Evolutionary conservation across 1,140 invertebrate species (phyloP).

Genomic region (Archivesica marissinica): DNA sequence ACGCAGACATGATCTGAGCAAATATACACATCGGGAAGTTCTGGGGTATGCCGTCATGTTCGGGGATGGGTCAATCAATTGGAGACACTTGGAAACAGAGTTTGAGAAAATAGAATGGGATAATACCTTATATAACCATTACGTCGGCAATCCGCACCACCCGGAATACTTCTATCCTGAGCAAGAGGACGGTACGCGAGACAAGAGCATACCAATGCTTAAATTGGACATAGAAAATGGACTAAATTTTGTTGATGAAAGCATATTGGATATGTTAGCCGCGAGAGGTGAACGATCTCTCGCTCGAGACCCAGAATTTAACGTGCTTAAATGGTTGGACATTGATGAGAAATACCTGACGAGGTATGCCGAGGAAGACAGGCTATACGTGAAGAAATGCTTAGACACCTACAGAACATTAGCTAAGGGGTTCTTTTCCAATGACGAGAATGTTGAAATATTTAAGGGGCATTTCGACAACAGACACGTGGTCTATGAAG

Average conservation of each 20-base stretch:
- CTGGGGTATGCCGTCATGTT: conserved; percentile 60
- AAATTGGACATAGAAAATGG: conserved; percentile 6
- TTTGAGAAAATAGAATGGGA: conserved; percentile 57
- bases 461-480: conserved; percentile 28
- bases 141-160: conserved; percentile 52
- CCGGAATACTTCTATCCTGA: conserved; percentile 56
- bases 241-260: conserved; percentile 39
- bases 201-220: background rate
- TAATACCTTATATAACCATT: conserved; percentile 42
- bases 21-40: conserved; percentile 49
- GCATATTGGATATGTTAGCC: conserved; percentile 55
- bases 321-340: conserved; percentile 41
- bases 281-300: conserved; percentile 48
- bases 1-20: conserved; percentile 47
- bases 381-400: background rate
- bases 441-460: background rate
- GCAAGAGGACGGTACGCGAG: conserved; percentile 20
- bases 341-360: conserved; percentile 32
- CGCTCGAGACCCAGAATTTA: conserved; percentile 24
- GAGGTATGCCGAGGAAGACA: conserved; percentile 46
- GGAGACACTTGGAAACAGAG: conserved; percentile 18
- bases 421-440: conserved; percentile 11
- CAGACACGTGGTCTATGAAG: background rate
- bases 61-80: conserved; percentile 31
- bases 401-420: background rate